Conservation (phyloP, 2,888 invertebrate genomes). For the Steinernema scapterisci region DNA sequence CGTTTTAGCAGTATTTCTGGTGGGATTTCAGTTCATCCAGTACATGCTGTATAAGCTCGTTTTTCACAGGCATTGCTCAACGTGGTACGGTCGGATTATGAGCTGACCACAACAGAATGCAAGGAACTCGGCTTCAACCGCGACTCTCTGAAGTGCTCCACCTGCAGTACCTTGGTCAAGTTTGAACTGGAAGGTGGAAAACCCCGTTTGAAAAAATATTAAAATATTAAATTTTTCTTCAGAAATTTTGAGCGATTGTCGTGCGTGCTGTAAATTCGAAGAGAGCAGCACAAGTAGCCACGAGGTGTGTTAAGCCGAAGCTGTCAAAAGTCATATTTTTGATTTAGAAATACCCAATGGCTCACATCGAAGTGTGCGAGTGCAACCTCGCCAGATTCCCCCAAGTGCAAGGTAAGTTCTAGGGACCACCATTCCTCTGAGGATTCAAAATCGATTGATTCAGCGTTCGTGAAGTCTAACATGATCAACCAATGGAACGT, state of each 20-base stretch:
- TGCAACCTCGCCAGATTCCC: conserved; percentile 98
- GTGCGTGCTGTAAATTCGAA: conserved; percentile 51
- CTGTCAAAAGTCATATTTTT: not conserved
- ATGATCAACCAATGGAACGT: conserved; percentile 82
- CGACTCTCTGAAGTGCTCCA: conserved; percentile 53
- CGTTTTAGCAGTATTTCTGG: not conserved
- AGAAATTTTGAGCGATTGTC: conserved; percentile 55
- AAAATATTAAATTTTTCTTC: not conserved
- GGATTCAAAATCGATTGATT: conserved; percentile 47
- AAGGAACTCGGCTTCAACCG: conserved; percentile 55
- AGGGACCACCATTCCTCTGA: not conserved
- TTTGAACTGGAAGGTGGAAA: conserved; percentile 56
- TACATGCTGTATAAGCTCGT: too few relatives aligned
- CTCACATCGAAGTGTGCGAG: conserved; percentile 91
- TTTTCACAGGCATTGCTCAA: not conserved
- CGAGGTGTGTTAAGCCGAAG: not conserved
- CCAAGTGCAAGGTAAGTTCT: conserved; percentile 80
- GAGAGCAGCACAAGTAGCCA: not conserved
- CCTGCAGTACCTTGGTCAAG: conserved; percentile 51
- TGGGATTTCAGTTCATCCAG: not conserved
- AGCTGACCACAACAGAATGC: conserved; percentile 54
- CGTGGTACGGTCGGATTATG: not conserved
- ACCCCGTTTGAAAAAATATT: too few relatives aligned
- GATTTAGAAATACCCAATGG: conserved; percentile 80
- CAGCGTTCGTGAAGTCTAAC: conserved; percentile 93